Evolutionary conservation across 2,888 invertebrate genomes (phyloP), one percentile per base, ranked within the genome.

Genomic region (Synergus japonicus): DNA sequence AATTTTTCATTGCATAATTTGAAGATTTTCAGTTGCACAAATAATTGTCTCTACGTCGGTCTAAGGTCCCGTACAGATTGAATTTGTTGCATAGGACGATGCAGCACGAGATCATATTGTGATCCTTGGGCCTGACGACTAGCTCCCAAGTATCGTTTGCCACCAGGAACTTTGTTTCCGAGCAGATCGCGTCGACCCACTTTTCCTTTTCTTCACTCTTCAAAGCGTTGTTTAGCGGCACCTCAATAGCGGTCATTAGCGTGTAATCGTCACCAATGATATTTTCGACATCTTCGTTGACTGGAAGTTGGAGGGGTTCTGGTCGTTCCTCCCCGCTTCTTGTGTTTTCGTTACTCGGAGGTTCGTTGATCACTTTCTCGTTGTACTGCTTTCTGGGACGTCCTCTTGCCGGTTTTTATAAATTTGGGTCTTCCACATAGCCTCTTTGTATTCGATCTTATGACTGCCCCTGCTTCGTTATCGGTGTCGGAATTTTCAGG

Each of bases 111-210:
- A 79, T 76, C n/a, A 79, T 13, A 37, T 65, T 49, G 22, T 29
- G 3, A 65, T 76, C 44, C n/a, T 5, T 12, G 2, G 79, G 66
- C 13, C 29, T 46, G 8, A 76, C 65, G 5, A 76, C 65, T 15
- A 79, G 13, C 8, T 41, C 15, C 76, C 76, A 79, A 18, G 79
- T 79, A 18, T 76, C 58, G 43, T 79, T 79, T 8, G 8, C n/a
- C 18, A 64, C 49, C 77, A 64, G 46, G 64, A 64, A 18, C 41
- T 44, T 64, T 9, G 41, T n/a, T 64, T 76, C 76, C 15, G 76
- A 8, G 15, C 63, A 18, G 18, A 77, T 77, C 0, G 77, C 77
- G 7, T 77, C 46, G 12, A 77, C 9, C 77, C 77, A 77, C 22
- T 77, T 64, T 44, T 43, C 22, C 29, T 44, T 64, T 22, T 77